Conservation (phyloP, 2,888 invertebrate genomes). For the Drosophila lutescens region DNA sequence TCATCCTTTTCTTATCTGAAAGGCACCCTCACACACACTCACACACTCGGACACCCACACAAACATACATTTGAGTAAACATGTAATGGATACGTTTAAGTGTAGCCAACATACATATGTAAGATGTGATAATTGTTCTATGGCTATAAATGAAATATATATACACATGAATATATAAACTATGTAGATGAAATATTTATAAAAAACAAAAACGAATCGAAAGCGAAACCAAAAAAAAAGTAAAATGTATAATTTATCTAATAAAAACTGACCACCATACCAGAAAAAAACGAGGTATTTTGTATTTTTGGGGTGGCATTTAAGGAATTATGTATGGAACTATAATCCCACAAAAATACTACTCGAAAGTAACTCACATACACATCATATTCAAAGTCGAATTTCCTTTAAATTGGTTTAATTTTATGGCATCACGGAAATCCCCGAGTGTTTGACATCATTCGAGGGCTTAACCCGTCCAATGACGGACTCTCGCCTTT, state of each 20-base stretch:
- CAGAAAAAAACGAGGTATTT: slow-evolving; percentile 26
- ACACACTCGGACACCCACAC: slow-evolving; percentile 31
- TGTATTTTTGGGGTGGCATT: no score
- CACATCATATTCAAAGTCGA: not conserved
- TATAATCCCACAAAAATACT: no score
- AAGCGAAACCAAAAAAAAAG: slow-evolving; percentile 36
- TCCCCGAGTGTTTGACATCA: not conserved
- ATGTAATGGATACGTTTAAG: slow-evolving; percentile 73
- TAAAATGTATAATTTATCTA: slow-evolving; percentile 48
- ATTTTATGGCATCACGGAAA: not conserved
- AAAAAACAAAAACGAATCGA: slow-evolving; percentile 41
- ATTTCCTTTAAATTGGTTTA: not conserved
- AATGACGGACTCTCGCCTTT: not conserved
- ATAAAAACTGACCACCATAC: slow-evolving; percentile 73
- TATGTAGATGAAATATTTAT: slow-evolving; percentile 71
- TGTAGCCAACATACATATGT: slow-evolving; percentile 75
- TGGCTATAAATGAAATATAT: slow-evolving; percentile 59
- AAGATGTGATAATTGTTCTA: slow-evolving; percentile 78
- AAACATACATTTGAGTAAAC: slow-evolving; percentile 70
- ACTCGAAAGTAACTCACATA: not conserved
- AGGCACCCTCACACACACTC: slow-evolving; percentile 10
- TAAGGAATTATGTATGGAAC: no score
- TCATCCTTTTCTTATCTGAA: not conserved
- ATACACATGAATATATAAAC: slow-evolving; percentile 48
- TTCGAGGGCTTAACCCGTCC: slow-evolving; percentile 2